Conservation (phyloP, 1,140 invertebrate genomes). For the Bombus soroeensis region DNA sequence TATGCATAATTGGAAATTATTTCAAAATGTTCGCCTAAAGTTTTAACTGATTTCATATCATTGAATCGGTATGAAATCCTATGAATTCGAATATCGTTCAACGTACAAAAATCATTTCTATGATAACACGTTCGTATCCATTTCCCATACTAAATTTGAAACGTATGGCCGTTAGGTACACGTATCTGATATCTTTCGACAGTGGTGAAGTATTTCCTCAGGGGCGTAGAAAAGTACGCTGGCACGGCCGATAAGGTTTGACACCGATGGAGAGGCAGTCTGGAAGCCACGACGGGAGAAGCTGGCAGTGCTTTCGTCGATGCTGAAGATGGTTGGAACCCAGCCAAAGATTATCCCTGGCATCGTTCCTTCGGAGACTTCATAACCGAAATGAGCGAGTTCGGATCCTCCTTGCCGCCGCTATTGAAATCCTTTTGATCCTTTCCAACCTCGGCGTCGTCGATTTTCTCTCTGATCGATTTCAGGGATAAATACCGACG, state of each 20-base stretch:
- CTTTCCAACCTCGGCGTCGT: too few species aligned
- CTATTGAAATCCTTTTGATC: conserved; percentile 39
- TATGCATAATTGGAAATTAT: too few species aligned
- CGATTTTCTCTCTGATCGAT: conserved; percentile 15
- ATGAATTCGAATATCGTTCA: too few species aligned
- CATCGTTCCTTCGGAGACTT: conserved; percentile 35
- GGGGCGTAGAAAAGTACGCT: conserved; percentile 8
- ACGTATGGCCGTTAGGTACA: neutral
- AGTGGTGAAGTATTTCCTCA: conserved; percentile 9
- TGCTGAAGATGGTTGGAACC: conserved; percentile 38
- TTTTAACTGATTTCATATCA: too few species aligned
- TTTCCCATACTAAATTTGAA: neutral
- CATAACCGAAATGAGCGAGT: conserved; percentile 47
- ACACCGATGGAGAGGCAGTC: neutral
- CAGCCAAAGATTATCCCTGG: conserved; percentile 49
- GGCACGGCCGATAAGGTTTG: conserved; percentile 20
- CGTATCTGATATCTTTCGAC: conserved; percentile 32
- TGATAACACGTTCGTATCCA: neutral
- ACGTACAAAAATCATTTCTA: too few species aligned
- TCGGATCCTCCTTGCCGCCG: neutral
- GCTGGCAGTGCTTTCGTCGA: conserved; percentile 23
- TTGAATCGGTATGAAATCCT: too few species aligned
- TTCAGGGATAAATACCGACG: conserved; percentile 22
- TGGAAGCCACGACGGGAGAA: conserved; percentile 18
- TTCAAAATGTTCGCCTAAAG: too few species aligned